Evolutionary conservation across 2,113 vertebrate genomes (phyloP), one percentile per base, ranked within the genome.

Genomic region (Psilopsiagon aurifrons): DNA sequence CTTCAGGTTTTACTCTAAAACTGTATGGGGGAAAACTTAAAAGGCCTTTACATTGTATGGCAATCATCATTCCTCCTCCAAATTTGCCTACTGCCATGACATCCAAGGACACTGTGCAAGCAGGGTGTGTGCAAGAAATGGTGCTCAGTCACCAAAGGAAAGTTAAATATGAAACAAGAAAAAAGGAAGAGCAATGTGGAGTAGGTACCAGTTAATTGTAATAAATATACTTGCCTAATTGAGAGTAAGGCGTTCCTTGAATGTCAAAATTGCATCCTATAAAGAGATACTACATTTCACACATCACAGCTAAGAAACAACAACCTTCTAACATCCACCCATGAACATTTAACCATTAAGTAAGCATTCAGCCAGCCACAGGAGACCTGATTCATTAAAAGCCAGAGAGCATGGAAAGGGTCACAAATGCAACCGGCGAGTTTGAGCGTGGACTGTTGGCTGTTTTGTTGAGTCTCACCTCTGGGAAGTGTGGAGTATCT

Each of bases 241-340:
- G 98, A 94, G 98, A 98, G 96, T 97, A 98, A 97, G 98, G 97
- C 94, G 98, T 91, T 92, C 98, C 97, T 94, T 98, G 98, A 78
- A 98, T 93, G 91, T 98, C 98, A 98, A 98, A 98, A 98, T 78
- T 98, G 98, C 97, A 98, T 90, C 98, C 98, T 98, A 98, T 28
- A 98, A 98, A 98, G 97, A 98, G 97, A 98, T 97, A 98, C 98
- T 98, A 81, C 94, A 96, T 96, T 97, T 97, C 94, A 97, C 96
- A 98, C 96, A 97, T 97, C 96, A 95, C 97, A 94, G 86, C 98
- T 90, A 33, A 83, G 97, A 97, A 93, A 94, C 57, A 93, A 66
- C 93, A 85, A 90, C 74, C 17, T 6, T 91, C 84, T 67, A 84
- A 78, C 89, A 92, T 88, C 63, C 59, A 75, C 74, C 92, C 8